These are phyloP conservation scores for Anas acuta DNA, from an alignment of 2,797 vertebrate genomes.

Conservation along the genomic window DNA sequence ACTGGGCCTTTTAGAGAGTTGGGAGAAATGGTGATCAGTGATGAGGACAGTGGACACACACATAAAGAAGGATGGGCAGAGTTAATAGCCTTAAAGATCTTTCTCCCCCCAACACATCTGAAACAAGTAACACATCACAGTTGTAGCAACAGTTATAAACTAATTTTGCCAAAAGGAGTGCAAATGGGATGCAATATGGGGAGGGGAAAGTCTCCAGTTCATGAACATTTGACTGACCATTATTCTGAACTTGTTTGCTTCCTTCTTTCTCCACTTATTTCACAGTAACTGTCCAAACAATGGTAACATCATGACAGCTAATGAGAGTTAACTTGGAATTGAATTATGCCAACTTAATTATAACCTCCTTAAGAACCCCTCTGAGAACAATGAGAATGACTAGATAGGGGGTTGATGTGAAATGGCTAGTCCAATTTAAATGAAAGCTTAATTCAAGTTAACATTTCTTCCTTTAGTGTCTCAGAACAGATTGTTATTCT, in stretches of 20 bases:
- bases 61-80: not conserved
- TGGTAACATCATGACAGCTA: conserved; percentile 42
- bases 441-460: conserved; percentile 60
- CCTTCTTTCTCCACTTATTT: not conserved
- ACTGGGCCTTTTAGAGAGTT: not conserved
- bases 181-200: not conserved
- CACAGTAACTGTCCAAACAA: conserved; percentile 45
- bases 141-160: not conserved
- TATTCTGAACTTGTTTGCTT: conserved; percentile 17
- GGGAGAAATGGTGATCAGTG: not conserved
- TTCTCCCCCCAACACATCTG: not conserved
- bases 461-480: conserved; percentile 31
- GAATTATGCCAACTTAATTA: conserved; percentile 64
- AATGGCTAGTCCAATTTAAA: conserved; percentile 63
- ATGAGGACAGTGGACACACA: not conserved
- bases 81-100: not conserved
- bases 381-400: conserved; percentile 56
- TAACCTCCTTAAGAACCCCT: conserved; percentile 44
- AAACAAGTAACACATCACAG: not conserved
- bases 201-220: not conserved
- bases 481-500: conserved; percentile 33
- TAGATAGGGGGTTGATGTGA: conserved; percentile 52
- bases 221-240: not conserved
- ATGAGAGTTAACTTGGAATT: conserved; percentile 52
- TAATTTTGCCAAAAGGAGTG: not conserved